phyloP scores from a whole-genome alignment of 2,888 invertebrate genomes.

The Campopleginae sp. region DNA sequence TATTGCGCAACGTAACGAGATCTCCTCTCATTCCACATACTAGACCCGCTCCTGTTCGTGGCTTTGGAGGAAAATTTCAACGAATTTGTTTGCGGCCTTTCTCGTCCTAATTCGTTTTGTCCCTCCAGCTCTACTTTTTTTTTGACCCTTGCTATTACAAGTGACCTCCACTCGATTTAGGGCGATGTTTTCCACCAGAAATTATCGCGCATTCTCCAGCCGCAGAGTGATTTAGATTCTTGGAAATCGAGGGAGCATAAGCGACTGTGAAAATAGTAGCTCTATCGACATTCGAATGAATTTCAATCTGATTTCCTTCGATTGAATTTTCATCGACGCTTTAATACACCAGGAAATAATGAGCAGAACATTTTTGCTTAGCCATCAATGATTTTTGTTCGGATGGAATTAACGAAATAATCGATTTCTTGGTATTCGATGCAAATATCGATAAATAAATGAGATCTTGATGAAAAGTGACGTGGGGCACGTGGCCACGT shows the following conservation, averaged over 20 bases:
- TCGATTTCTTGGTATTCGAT: slow-evolving; percentile 30
- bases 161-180: slow-evolving; percentile 56
- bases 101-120: slow-evolving; percentile 74
- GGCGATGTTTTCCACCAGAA: slow-evolving; percentile 23
- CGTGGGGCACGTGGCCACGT: slow-evolving; percentile 50
- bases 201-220: slow-evolving; percentile 12
- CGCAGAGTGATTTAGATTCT: background rate
- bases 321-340: too few species aligned
- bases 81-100: slow-evolving; percentile 76
- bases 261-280: background rate
- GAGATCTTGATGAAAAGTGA: slow-evolving; percentile 57
- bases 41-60: slow-evolving; percentile 27
- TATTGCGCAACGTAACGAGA: slow-evolving; percentile 66
- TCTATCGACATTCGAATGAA: background rate
- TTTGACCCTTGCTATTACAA: slow-evolving; percentile 38
- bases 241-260: background rate
- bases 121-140: slow-evolving; percentile 17
- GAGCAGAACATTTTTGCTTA: background rate
- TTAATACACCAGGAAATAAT: background rate
- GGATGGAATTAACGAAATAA: background rate
- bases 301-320: background rate
- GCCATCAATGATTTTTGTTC: background rate
- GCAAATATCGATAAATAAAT: slow-evolving; percentile 17
- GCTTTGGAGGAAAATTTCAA: slow-evolving; percentile 74
- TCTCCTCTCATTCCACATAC: slow-evolving; percentile 38